Evolutionary conservation across 2,797 vertebrate genomes (phyloP).

Genomic region (Coracias cyanogaster): DNA sequence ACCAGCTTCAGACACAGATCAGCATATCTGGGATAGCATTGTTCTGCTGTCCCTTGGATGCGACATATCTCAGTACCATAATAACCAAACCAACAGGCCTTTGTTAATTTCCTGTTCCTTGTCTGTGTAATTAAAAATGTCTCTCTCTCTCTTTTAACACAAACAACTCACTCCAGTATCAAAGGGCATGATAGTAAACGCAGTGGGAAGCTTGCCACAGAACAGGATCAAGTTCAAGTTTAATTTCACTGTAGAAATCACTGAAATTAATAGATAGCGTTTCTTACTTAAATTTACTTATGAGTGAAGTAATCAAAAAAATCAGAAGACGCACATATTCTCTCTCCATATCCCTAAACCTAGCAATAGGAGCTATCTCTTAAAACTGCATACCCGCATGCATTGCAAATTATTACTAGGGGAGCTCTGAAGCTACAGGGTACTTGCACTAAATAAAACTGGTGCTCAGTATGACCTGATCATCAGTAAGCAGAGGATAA

Average conservation of each 20-base stretch:
- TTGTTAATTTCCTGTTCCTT: conserved; percentile 64
- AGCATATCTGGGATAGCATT: background rate
- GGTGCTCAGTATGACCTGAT: background rate
- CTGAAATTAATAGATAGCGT: background rate
- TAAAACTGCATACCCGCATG: background rate
- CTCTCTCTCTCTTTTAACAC: background rate
- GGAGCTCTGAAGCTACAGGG: background rate
- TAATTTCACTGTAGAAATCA: background rate
- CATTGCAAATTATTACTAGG: background rate
- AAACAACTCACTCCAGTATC: background rate
- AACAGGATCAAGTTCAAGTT: background rate
- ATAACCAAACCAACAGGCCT: conserved; percentile 8
- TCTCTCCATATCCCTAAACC: background rate
- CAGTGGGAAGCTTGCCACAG: background rate
- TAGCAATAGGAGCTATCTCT: background rate
- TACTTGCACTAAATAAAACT: background rate
- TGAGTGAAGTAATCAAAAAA: background rate
- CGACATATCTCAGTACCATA: background rate
- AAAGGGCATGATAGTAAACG: background rate
- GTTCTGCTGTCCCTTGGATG: conserved; percentile 19
- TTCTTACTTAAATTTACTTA: background rate
- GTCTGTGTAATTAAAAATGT: conserved; percentile 48
- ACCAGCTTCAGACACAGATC: background rate
- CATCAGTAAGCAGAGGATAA: background rate
- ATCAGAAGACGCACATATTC: background rate